These are phyloP conservation scores for Asteroscopus sphinx DNA, from an alignment of 2,888 invertebrate genomes.

Conservation along the genomic window DNA sequence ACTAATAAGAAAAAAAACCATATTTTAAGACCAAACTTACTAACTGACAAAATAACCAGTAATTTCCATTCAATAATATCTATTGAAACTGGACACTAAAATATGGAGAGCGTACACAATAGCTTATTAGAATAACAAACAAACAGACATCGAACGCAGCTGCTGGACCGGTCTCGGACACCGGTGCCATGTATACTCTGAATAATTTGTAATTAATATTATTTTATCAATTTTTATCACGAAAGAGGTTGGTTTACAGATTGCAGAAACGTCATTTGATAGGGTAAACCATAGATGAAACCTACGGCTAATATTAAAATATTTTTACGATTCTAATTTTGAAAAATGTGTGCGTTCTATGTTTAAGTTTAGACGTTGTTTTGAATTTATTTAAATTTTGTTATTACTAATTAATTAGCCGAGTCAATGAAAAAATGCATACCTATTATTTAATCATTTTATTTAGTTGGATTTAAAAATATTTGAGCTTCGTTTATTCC, in stretches of 20 bases:
- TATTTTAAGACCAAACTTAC: conserved; percentile 10
- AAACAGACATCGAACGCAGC: conserved; percentile 69
- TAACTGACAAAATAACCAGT: conserved; percentile 51
- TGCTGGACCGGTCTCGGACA: conserved; percentile 77
- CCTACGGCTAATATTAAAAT: too few relatives aligned
- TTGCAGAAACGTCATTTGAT: conserved; percentile 11
- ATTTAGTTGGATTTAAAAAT: too few relatives aligned
- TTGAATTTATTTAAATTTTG: too few relatives aligned
- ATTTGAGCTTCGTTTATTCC: too few relatives aligned
- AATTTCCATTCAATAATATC: conserved; percentile 56
- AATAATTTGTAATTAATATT: conserved; percentile 51
- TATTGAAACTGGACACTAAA: conserved; percentile 60
- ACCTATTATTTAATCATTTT: too few relatives aligned
- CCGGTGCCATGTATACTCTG: conserved; percentile 34
- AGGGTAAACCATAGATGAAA: conserved; percentile 17
- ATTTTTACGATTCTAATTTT: too few relatives aligned
- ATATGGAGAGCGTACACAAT: conserved; percentile 59
- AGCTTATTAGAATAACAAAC: conserved; percentile 69
- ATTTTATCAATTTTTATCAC: conserved; percentile 37
- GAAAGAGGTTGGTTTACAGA: conserved; percentile 6
- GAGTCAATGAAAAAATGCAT: too few relatives aligned
- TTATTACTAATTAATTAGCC: not conserved
- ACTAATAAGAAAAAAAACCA: conserved; percentile 17
- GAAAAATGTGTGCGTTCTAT: too few relatives aligned
- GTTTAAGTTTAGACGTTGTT: too few relatives aligned